These are phyloP conservation scores for Reticulitermes speratus DNA, from an alignment of 1,140 invertebrate genomes.

Conservation along the genomic window DNA sequence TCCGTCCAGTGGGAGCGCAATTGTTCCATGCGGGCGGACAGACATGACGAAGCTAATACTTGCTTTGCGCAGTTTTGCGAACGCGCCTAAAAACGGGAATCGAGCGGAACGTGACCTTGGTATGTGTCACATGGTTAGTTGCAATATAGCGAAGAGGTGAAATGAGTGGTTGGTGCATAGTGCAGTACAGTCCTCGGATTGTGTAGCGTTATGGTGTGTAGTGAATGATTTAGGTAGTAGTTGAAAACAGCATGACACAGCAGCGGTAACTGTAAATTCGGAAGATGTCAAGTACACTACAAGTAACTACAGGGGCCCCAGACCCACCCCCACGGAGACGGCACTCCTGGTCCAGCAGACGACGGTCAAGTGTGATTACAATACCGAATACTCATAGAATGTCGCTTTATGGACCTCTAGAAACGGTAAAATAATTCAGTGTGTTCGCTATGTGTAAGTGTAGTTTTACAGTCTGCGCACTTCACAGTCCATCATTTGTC, in stretches of 20 bases:
- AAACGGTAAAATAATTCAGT: not conserved
- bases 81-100: not conserved
- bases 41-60: too few relatives aligned
- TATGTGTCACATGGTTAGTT: not conserved
- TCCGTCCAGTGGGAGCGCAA: too few relatives aligned
- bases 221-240: not conserved
- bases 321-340: constrained; percentile 13
- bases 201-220: not conserved
- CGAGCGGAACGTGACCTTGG: not conserved
- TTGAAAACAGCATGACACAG: not conserved
- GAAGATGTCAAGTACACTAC: not conserved
- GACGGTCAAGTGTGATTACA: not conserved
- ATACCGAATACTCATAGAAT: not conserved
- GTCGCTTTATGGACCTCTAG: constrained; percentile 8
- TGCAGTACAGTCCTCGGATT: not conserved
- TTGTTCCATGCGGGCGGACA: too few relatives aligned
- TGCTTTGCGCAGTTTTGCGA: too few relatives aligned
- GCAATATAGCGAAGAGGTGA: not conserved
- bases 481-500: too few relatives aligned
- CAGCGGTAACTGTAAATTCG: not conserved
- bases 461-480: too few relatives aligned
- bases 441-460: too few relatives aligned
- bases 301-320: not conserved
- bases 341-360: constrained; percentile 1
- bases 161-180: not conserved